Conservation (phyloP, 1,140 invertebrate genomes). For the Diachasma alloeum region DNA sequence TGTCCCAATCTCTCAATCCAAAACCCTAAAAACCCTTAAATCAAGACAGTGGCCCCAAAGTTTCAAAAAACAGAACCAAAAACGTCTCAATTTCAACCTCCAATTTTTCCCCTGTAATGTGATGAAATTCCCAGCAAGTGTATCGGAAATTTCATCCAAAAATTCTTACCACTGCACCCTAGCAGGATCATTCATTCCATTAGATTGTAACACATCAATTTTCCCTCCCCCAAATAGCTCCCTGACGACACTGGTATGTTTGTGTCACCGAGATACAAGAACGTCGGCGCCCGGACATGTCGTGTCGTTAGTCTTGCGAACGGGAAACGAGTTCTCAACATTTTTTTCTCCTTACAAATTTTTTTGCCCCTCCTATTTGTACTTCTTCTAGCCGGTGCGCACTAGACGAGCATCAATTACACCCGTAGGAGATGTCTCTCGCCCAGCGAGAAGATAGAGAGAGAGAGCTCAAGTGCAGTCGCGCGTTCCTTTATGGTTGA, state of each 20-base stretch:
- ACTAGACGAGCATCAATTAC: not conserved
- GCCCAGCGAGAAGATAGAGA: not conserved
- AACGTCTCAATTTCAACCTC: too few species aligned
- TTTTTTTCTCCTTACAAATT: not conserved
- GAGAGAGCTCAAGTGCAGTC: not conserved
- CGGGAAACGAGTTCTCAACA: conserved; percentile 20
- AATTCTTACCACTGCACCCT: too few species aligned
- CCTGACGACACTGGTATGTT: conserved; percentile 9
- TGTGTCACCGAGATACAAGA: conserved; percentile 25
- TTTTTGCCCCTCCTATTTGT: not conserved
- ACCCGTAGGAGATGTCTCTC: not conserved
- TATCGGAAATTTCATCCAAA: too few species aligned
- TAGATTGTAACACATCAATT: not conserved
- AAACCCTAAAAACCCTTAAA: too few species aligned
- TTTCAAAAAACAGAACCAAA: too few species aligned
- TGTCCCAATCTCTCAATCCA: too few species aligned
- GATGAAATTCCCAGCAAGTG: too few species aligned
- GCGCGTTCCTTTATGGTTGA: not conserved
- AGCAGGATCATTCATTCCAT: too few species aligned
- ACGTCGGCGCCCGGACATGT: conserved; percentile 19
- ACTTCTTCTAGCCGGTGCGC: not conserved
- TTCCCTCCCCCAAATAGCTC: not conserved
- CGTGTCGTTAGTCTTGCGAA: conserved; percentile 24
- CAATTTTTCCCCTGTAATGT: too few species aligned
- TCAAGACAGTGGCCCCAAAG: too few species aligned